Base-by-base conservation (phyloP, 2,797 vertebrate species). In the Cyprinodon diabolis region DNA sequence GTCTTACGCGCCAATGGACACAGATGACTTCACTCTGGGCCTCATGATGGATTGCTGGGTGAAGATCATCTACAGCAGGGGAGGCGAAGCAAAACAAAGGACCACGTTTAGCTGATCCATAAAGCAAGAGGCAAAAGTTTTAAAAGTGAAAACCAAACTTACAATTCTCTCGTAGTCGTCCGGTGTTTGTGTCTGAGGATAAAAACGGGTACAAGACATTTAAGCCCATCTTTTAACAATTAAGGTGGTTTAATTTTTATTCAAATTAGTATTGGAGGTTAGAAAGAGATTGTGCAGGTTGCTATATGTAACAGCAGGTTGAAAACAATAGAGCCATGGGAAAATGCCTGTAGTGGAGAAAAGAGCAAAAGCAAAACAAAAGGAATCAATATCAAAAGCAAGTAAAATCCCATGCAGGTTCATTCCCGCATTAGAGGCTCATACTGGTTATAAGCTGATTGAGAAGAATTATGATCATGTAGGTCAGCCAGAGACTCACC, bases 1-100 rank as follows among this genome's bases (percentile, higher is more conserved):
- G 45, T 67, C 98, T 86, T 96, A 99, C 98, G 95, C 97, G 89
- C 95, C 96, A 0, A 99, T 93, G 63, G 98, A 99, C 88, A 99
- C 98, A 0, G 98, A 98, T n/a, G 97, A 98, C 91, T 99, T 99
- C 86, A 99, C 97, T 65, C 96, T 96, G 88, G 97, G 95, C 83
- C 96, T 97, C 96, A 97, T 92, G 72, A 99, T 94, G 79, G 96
- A 95, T 90, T 98, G 97, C 80, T 98, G 97, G 58, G 96, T 97
- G 81, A 97, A 99, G 91, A 98, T 98, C 91, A 97, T 98, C 98
- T 99, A 72, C 7, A 89, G 86, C 69, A 75, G 11, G 72, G 70
- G 23, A 66, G 15, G 69, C 4, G 55, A 88, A 72, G 81, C 37
- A 51, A 51, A 68, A 66, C 52, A 56, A 73, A 19, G 40, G n/a